Evolutionary conservation across 1,140 invertebrate species (phyloP).

Genomic region (Elymnias hypermnestra): DNA sequence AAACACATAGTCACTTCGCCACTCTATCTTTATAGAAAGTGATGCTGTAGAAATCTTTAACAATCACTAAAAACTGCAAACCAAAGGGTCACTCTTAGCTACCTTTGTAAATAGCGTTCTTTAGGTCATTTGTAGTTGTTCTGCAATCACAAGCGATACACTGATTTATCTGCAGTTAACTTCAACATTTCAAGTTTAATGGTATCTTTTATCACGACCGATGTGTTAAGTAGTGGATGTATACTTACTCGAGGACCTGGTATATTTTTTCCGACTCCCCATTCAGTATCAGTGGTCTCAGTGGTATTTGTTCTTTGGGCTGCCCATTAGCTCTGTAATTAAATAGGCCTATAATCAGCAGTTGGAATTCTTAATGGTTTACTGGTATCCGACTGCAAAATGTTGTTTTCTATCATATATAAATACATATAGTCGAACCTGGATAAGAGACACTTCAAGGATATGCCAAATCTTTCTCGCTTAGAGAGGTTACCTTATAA

Average conservation of each 20-base stretch:
- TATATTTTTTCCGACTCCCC: conserved; percentile 80
- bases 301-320: conserved; percentile 83
- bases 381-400: too few species aligned
- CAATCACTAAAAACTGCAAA: conserved; percentile 1
- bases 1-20: too few species aligned
- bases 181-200: conserved; percentile 8
- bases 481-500: too few species aligned
- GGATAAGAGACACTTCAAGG: too few species aligned
- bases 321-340: conserved; percentile 59
- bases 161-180: conserved; percentile 6
- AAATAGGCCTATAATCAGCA: conserved; percentile 5
- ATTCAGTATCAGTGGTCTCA: conserved; percentile 84
- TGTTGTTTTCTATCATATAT: too few species aligned
- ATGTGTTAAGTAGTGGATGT: too few species aligned
- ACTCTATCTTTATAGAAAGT: too few species aligned
- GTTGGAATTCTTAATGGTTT: too few species aligned
- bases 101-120: conserved; percentile 70
- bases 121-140: conserved; percentile 70
- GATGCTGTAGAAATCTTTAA: background rate
- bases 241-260: conserved; percentile 84
- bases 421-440: too few species aligned
- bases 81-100: conserved; percentile 57
- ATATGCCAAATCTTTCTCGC: too few species aligned
- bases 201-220: too few species aligned
- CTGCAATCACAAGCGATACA: conserved; percentile 58